These are phyloP conservation scores for Petrophora chlorosata DNA, from an alignment of 2,888 invertebrate genomes.

Conservation along the genomic window DNA sequence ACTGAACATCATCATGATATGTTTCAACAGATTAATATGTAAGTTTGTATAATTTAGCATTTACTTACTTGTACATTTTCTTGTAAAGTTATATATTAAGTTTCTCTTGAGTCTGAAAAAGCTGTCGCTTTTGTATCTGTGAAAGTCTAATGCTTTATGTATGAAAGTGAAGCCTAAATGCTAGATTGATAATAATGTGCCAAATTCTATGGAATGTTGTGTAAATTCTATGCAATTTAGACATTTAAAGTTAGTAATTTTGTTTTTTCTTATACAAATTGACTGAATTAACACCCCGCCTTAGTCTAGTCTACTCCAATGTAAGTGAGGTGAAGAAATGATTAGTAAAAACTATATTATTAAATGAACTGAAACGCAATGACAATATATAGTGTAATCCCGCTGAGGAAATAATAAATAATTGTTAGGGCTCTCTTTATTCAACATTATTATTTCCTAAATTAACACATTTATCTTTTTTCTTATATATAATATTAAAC, in stretches of 20 bases:
- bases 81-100: slow-evolving; percentile 66
- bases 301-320: slow-evolving; percentile 46
- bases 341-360: background rate
- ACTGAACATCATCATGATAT: slow-evolving; percentile 8
- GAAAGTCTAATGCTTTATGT: slow-evolving; percentile 27
- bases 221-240: slow-evolving; percentile 9
- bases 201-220: slow-evolving; percentile 48
- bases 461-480: background rate
- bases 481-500: background rate
- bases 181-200: slow-evolving; percentile 39
- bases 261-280: slow-evolving; percentile 31
- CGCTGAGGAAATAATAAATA: background rate
- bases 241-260: background rate
- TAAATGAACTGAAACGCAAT: background rate
- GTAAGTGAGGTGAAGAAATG: slow-evolving; percentile 26
- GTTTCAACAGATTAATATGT: background rate
- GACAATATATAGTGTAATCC: background rate
- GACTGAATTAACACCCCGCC: slow-evolving; percentile 51
- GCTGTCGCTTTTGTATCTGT: slow-evolving; percentile 32
- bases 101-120: slow-evolving; percentile 43
- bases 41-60: slow-evolving; percentile 18
- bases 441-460: background rate
- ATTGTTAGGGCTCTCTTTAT: background rate
- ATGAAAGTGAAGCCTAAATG: slow-evolving; percentile 15
- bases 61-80: slow-evolving; percentile 42